Evolutionary conservation across 2,888 invertebrate species (phyloP).

Genomic region (Smittia sp.): DNA sequence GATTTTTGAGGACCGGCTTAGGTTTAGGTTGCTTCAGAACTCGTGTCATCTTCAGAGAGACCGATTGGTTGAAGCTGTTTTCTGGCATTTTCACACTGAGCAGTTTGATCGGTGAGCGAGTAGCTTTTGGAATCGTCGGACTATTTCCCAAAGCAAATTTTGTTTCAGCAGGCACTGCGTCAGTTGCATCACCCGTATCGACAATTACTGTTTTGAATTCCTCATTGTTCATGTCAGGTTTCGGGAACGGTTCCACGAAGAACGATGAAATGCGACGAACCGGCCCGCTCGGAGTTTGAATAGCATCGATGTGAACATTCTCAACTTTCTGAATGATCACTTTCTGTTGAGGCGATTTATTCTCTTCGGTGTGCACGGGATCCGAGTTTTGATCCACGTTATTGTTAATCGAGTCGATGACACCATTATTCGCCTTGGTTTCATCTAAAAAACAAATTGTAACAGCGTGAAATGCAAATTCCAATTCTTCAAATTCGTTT

Average conservation of each 20-base stretch:
- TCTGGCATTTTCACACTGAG: background rate
- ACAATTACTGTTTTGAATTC: background rate
- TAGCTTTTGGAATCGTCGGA: background rate
- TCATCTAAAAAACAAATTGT: background rate
- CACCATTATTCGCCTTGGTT: background rate
- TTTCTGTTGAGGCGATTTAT: background rate
- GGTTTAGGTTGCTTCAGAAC: background rate
- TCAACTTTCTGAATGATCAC: slow-evolving; percentile 33
- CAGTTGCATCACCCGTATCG: too few relatives aligned
- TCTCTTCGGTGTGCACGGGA: background rate
- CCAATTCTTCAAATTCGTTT: background rate
- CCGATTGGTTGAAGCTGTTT: background rate
- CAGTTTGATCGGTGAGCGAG: background rate
- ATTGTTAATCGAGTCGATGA: background rate
- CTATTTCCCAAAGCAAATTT: too few relatives aligned
- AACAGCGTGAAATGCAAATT: background rate
- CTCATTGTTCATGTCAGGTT: too few relatives aligned
- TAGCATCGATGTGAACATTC: slow-evolving; percentile 16
- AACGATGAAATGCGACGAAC: background rate
- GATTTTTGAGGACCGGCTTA: background rate
- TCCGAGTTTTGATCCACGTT: background rate
- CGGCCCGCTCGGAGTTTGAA: background rate
- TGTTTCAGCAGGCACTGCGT: too few relatives aligned
- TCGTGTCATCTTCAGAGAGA: background rate
- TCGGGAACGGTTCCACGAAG: too few relatives aligned